Base-by-base conservation (phyloP, 2,888 invertebrate genomes). In the Romanomermis culicivorax region DNA sequence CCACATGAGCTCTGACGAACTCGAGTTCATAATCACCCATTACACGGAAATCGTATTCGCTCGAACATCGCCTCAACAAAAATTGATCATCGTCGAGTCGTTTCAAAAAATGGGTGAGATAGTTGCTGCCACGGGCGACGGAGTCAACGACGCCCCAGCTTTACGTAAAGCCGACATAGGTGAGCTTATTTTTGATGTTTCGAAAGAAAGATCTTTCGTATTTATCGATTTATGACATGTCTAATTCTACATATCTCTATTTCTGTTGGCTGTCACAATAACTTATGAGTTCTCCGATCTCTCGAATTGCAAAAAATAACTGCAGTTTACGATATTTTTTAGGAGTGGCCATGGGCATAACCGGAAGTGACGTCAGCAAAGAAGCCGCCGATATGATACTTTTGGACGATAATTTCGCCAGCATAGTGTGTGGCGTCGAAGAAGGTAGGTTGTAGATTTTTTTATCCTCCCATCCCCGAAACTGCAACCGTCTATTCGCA, bases 311-410 rank as follows among this genome's bases (percentile, higher is more conserved):
- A n/a, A n/a, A n/a, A n/a, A n/a, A n/a, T n/a, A n/a, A n/a, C n/a
- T n/a, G n/a, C n/a, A n/a, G n/a, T n/a, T n/a, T n/a, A n/a, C n/a
- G n/a, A n/a, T n/a, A n/a, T n/a, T n/a, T n/a, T 36, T 36, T 73
- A 49, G 74, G 74, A 45, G 72, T 74, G 25, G 71, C 74, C 26
- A 74, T 74, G 73, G 76, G 76, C 2, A 67, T 65, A 53, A 66
- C 74, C 23, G 76, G 76, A 45, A 75, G 75, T 17, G 76, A 76
- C 62, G 75, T 76, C 1, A 81, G 72, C 58, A 85, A 85, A 71
- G 93, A 97, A 78, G 95, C 95, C 53, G 95, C 95, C 63, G 95
- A 95, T 79, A 95, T 95, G 95, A 93, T 95, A 70, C 77, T 95
- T 64, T 78, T 95, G 61, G 95, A 95, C 70, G 95, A 95, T 74